Conservation (phyloP, 2,797 vertebrate genomes). For the Spinus pinus region DNA sequence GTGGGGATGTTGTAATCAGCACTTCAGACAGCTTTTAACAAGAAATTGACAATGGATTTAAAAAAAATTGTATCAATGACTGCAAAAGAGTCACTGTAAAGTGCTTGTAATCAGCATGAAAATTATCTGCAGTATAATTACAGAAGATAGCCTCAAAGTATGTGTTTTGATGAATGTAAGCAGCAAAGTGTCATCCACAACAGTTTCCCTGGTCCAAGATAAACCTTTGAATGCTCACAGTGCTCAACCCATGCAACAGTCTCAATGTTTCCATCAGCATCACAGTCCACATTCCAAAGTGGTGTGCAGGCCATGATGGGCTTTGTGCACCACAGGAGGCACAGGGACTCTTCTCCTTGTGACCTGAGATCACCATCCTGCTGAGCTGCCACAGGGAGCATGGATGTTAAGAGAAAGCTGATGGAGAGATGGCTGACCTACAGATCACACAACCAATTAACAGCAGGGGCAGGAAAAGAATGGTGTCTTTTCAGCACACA, state of each 20-base stretch:
- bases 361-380: background rate
- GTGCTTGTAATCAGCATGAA: slow-evolving; percentile 26
- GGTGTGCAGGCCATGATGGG: background rate
- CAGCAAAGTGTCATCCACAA: background rate
- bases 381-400: background rate
- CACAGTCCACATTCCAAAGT: background rate
- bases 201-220: background rate
- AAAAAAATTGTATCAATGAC: background rate
- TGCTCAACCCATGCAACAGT: background rate
- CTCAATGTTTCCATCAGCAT: background rate
- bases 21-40: slow-evolving; percentile 18
- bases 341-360: background rate
- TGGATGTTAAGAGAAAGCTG: background rate
- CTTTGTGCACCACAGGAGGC: rapidly evolving
- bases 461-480: background rate
- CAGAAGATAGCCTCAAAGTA: background rate
- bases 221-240: background rate
- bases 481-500: background rate
- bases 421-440: background rate
- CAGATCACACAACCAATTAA: background rate
- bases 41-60: background rate
- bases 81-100: background rate
- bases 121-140: background rate
- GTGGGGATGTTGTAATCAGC: slow-evolving; percentile 14
- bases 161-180: background rate